phyloP scores from a whole-genome alignment of 1,140 invertebrate genomes.

The Cydia fagiglandana region DNA sequence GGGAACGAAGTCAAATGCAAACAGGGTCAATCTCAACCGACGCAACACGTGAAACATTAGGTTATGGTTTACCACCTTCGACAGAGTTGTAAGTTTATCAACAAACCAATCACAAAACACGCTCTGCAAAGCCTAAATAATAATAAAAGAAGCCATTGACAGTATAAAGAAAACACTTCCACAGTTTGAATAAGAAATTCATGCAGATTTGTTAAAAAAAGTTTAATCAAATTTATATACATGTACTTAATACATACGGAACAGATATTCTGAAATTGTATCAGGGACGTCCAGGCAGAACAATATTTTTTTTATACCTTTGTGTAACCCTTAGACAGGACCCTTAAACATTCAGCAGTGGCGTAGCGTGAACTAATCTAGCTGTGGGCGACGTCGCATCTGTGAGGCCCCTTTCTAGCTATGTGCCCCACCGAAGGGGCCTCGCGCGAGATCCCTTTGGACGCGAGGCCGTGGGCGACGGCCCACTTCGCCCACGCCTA shows the following conservation, averaged over 20 bases:
- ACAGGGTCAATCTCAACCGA: conserved; percentile 64
- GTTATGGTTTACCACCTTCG: conserved; percentile 21
- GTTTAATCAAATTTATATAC: conserved; percentile 34
- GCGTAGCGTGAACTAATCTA: too few relatives aligned
- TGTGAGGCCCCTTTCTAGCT: too few relatives aligned
- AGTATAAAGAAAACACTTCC: conserved; percentile 45
- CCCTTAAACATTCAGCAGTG: too few relatives aligned
- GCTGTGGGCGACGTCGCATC: too few relatives aligned
- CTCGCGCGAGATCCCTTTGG: too few relatives aligned
- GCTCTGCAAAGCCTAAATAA: conserved; percentile 73
- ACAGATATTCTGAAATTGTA: conserved; percentile 34
- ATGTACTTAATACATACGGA: conserved; percentile 9
- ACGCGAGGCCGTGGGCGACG: too few relatives aligned
- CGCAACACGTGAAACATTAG: conserved; percentile 49
- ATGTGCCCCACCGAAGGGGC: too few relatives aligned
- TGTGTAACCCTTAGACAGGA: too few relatives aligned
- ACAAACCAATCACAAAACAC: conserved; percentile 27
- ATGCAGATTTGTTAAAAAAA: conserved; percentile 60
- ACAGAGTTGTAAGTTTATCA: conserved; percentile 10
- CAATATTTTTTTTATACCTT: not conserved
- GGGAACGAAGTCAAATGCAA: conserved; percentile 28
- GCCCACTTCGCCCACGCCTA: too few relatives aligned
- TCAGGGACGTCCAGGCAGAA: conserved; percentile 12
- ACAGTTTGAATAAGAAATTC: conserved; percentile 45
- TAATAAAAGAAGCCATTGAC: conserved; percentile 66